phyloP scores from a whole-genome alignment of 2,888 invertebrate genomes.

The Acanthococcus lagerstroemiae region DNA sequence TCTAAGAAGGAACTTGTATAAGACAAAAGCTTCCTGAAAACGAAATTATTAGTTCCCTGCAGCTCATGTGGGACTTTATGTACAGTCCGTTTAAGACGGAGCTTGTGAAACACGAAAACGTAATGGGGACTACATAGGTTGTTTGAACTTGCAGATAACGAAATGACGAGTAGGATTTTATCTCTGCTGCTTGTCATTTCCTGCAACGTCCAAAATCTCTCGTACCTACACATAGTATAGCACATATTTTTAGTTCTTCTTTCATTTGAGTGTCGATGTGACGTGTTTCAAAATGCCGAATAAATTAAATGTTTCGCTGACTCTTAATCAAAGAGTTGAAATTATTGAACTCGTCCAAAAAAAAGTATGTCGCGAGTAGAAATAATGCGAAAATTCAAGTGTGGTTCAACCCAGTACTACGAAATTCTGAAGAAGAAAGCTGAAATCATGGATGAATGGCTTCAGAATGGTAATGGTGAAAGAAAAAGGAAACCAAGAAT shows the following conservation, averaged over 20 bases:
- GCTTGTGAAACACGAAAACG: not conserved
- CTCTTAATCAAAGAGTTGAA: too few species aligned
- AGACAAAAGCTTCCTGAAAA: not conserved
- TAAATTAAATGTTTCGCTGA: not conserved
- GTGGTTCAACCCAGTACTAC: not conserved
- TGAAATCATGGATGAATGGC: not conserved
- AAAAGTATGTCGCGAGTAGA: not conserved
- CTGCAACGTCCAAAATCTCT: too few species aligned
- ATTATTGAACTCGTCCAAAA: not conserved
- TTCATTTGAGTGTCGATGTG: too few species aligned
- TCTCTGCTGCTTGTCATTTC: too few species aligned
- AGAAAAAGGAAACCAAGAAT: not conserved
- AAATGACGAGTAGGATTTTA: too few species aligned
- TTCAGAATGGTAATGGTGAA: not conserved
- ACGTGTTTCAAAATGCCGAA: not conserved
- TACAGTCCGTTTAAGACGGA: not conserved
- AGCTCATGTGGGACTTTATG: not conserved
- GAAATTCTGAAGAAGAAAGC: not conserved
- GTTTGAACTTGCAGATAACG: not conserved
- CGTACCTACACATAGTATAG: too few species aligned
- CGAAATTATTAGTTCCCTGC: not conserved
- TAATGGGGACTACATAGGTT: not conserved
- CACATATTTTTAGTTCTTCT: too few species aligned
- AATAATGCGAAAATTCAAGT: not conserved
- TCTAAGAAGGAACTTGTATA: not conserved